Evolutionary conservation across 30 jellyfish, hydroid and myxozoan species (phyloP).

Genomic region (Sanderia malayensis): DNA sequence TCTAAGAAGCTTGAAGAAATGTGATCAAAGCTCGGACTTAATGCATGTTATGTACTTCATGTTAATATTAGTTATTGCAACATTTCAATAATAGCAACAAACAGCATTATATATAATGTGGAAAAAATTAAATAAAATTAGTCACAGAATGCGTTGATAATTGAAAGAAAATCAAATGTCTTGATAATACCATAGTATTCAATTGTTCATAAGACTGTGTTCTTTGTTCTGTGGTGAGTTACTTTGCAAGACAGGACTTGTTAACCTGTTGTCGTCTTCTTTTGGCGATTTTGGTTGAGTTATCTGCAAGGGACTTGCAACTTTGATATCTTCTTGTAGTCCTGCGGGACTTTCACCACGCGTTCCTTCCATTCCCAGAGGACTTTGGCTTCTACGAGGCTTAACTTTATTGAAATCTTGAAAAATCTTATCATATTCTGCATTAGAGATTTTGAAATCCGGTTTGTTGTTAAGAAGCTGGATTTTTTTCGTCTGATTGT

Average conservation of each 20-base stretch:
- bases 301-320: slow-evolving; percentile 33
- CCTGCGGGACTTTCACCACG: slow-evolving; percentile 18
- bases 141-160: too few relatives aligned
- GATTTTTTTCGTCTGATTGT: slow-evolving; percentile 41
- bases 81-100: too few relatives aligned
- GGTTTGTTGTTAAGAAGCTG: slow-evolving; percentile 7
- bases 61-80: too few relatives aligned
- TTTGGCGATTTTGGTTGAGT: slow-evolving; percentile 15
- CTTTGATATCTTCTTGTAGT: slow-evolving; percentile 25
- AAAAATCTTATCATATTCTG: slow-evolving; percentile 30
- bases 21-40: too few relatives aligned
- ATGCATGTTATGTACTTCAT: too few relatives aligned
- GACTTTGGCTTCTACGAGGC: slow-evolving; percentile 47
- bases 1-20: too few relatives aligned
- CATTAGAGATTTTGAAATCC: slow-evolving; percentile 34
- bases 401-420: slow-evolving; percentile 34
- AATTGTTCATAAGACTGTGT: neutral
- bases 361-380: slow-evolving; percentile 12
- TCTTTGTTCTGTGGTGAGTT: slow-evolving; percentile 9
- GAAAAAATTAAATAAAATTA: too few relatives aligned
- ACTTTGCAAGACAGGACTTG: slow-evolving; percentile 20
- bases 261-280: slow-evolving; percentile 6
- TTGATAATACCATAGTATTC: neutral
- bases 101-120: too few relatives aligned
- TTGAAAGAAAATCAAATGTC: too few relatives aligned